Evolutionary conservation across 1,140 invertebrate species (phyloP), one percentile per base, ranked within the genome.

Genomic region (Anagrus nilaparvatae): DNA sequence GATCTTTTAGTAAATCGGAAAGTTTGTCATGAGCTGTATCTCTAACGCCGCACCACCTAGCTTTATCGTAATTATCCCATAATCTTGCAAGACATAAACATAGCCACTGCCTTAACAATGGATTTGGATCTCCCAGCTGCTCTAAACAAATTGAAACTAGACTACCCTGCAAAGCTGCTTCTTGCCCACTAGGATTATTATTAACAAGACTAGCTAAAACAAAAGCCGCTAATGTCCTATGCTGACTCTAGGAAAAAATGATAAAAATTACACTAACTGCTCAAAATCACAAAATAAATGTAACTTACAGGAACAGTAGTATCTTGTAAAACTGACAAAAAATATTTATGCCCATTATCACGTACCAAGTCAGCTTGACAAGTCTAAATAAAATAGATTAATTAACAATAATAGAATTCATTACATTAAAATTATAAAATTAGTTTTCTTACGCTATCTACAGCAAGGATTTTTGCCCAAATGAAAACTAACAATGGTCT

Each of bases 381-480:
- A 39, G 81, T 84, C 86, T 91, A 65, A 31, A 76, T 44, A 46
- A 51, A 51, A 32, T 40, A 48, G 37, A 36, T 29, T 29, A 42
- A 34, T 13, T 40, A 13, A 39, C 20, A 21, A 7, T 38, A 12
- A 35, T 40, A 38, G 47, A 24, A 42, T 36, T 25, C 21, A 35
- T 17, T 25, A 17, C 21, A 32, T 40, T 16, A 8, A 27, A 13
- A 23, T n/a, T 4, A 36, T 45, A 39, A 17, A 44, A 41, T 31
- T 34, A 42, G 29, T 10, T 21, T 25, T 76, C 77, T 76, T 65
- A 92, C 90, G 65, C 81, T 82, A 67, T 99, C 96, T 9, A 98
- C 91, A 42, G 94, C 92, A 33, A 99, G 70, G 51, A 99, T 97
- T 73, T 98, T 98, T 5, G 96, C 93, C 96, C 96, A 99, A 49